A percentile compares a stretch with the other conserved stretches of the same genome.
Evolutionary conservation across 2,888 invertebrate genomes (phyloP).

Genomic region (Agrotis exclamationis): DNA sequence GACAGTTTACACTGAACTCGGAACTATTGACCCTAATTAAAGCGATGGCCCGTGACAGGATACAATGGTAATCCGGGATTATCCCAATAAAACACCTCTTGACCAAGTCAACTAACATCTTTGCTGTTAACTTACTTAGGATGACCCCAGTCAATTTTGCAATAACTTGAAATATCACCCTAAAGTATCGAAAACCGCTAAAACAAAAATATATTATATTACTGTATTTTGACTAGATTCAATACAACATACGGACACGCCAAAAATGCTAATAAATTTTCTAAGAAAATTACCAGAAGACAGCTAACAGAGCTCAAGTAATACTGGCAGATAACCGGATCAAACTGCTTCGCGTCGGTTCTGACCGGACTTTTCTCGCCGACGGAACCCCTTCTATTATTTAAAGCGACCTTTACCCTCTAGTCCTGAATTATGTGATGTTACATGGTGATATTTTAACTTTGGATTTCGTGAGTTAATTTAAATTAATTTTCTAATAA

Average conservation of each 20-base stretch:
- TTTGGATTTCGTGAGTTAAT: conserved; percentile 58
- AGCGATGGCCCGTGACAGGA: conserved; percentile 84
- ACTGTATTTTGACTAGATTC: background rate
- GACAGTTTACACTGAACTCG: conserved; percentile 69
- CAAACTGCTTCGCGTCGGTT: conserved; percentile 67
- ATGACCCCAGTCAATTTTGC: conserved; percentile 49
- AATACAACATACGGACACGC: background rate
- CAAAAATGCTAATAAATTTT: background rate
- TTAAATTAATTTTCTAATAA: conserved; percentile 58
- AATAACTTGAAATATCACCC: background rate
- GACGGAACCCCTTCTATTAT: conserved; percentile 73
- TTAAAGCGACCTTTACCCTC: conserved; percentile 71
- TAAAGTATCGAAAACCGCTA: background rate
- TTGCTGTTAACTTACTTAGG: conserved; percentile 58
- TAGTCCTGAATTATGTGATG: conserved; percentile 64
- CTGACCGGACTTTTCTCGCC: conserved; percentile 72
- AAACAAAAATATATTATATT: conserved; percentile 19
- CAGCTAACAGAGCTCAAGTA: conserved; percentile 59
- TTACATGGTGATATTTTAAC: conserved; percentile 68
- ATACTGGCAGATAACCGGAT: conserved; percentile 65
- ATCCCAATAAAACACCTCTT: conserved; percentile 89
- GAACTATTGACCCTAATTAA: conserved; percentile 89
- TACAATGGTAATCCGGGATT: conserved; percentile 87
- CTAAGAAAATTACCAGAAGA: conserved; percentile 7
- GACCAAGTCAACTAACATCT: conserved; percentile 74